phyloP scores from a whole-genome alignment of 1,140 invertebrate genomes.

The Lanistes nyassanus region DNA sequence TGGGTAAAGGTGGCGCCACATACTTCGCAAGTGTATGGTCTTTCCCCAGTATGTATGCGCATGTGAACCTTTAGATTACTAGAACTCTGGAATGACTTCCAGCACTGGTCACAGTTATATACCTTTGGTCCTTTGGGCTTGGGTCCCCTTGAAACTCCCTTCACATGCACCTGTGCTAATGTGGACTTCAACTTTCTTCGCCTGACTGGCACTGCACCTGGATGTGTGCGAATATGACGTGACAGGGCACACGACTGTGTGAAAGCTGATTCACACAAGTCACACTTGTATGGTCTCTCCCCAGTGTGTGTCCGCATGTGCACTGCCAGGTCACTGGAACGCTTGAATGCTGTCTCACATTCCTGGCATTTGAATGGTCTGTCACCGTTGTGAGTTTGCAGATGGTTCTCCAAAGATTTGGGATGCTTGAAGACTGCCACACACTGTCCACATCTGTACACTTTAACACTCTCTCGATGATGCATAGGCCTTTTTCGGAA shows the following conservation, averaged over 20 bases:
- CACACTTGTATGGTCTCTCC: not conserved
- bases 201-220: not conserved
- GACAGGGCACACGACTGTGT: not conserved
- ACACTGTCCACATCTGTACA: no score
- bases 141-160: not conserved
- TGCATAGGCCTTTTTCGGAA: no score
- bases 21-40: constrained; percentile 12
- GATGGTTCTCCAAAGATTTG: no score
- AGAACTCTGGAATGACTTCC: constrained; percentile 14
- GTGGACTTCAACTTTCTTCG: not conserved
- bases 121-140: not conserved
- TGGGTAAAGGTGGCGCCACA: constrained; percentile 2
- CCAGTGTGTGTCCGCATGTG: no score
- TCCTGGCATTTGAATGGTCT: no score
- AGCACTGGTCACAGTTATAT: constrained; percentile 8
- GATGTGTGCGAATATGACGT: not conserved
- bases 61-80: constrained; percentile 16
- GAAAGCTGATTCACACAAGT: not conserved
- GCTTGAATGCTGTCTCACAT: no score
- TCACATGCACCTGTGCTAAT: not conserved
- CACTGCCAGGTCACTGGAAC: not conserved
- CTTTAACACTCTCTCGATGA: no score
- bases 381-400: no score
- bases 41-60: constrained; percentile 19
- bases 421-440: no score